Conservation (phyloP, 2,113 vertebrate genomes). For the Rissa tridactyla region DNA sequence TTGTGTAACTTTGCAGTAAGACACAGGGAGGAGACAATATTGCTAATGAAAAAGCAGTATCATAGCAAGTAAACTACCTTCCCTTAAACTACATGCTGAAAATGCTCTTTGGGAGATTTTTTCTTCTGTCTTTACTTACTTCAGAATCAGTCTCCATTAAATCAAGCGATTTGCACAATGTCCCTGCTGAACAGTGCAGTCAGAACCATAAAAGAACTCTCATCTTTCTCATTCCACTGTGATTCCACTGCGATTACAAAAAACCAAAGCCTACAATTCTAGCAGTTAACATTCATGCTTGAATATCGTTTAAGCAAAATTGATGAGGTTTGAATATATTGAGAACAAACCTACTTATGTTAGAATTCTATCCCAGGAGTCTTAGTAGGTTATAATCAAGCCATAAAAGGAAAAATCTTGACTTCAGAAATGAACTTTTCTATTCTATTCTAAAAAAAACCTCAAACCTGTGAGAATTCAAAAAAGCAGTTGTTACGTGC, state of each 20-base stretch:
- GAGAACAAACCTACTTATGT: slow-evolving; percentile 1
- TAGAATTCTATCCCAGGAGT: not conserved
- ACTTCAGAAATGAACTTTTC: not conserved
- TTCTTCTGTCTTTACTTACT: not conserved
- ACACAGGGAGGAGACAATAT: not conserved
- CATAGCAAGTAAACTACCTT: not conserved
- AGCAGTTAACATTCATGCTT: slow-evolving; percentile 35
- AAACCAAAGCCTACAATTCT: slow-evolving; percentile 17
- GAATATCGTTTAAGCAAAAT: slow-evolving; percentile 51
- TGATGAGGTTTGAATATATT: slow-evolving; percentile 45
- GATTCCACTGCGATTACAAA: slow-evolving; percentile 17
- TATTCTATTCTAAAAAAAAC: not conserved
- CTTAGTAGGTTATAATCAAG: not conserved
- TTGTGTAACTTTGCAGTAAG: not conserved
- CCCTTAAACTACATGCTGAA: not conserved
- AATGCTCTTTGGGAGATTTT: not conserved
- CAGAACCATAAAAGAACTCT: not conserved
- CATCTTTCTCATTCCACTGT: slow-evolving; percentile 11
- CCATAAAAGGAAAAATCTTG: not conserved
- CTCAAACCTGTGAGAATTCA: not conserved
- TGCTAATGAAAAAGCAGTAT: not conserved
- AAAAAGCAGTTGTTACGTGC: not conserved
- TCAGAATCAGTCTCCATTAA: slow-evolving; percentile 19
- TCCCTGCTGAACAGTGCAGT: not conserved
- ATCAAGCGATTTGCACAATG: not conserved